Evolutionary conservation across 2,797 vertebrate genomes (phyloP).

Genomic region (Zalophus californianus): DNA sequence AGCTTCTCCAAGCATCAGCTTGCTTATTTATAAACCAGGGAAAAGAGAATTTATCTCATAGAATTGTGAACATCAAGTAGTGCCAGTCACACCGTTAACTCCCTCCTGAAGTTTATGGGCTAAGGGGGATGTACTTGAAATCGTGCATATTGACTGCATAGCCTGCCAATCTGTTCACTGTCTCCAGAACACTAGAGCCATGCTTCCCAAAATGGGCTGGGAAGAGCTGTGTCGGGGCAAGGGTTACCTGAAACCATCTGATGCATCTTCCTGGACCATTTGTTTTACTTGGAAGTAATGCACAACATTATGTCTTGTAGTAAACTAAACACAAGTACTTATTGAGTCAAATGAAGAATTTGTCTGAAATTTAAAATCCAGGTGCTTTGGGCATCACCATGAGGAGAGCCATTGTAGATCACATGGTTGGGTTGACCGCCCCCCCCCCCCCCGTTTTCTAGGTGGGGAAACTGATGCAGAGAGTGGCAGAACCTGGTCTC

Average conservation of each 20-base stretch:
- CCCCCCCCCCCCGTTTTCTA: background rate
- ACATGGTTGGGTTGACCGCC: background rate
- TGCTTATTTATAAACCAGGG: conserved; percentile 23
- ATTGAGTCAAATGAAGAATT: background rate
- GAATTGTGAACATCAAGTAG: background rate
- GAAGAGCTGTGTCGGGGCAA: background rate
- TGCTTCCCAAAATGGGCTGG: background rate
- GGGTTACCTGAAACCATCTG: background rate
- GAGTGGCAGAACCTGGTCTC: background rate
- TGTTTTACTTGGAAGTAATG: conserved; percentile 25
- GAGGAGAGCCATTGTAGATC: background rate
- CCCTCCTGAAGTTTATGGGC: background rate
- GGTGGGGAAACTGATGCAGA: background rate
- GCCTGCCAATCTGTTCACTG: background rate
- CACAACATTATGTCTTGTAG: conserved; percentile 9
- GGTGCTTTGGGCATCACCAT: background rate
- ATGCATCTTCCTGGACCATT: background rate
- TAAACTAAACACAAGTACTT: conserved; percentile 53
- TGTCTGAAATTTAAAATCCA: background rate
- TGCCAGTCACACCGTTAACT: background rate
- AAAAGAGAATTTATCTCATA: background rate
- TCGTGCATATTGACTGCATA: background rate
- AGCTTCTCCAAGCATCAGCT: background rate
- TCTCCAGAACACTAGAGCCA: background rate
- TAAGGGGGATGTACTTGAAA: background rate